These are phyloP conservation scores for Coenonympha arcania DNA, from an alignment of 2,888 invertebrate species.

Conservation along the genomic window DNA sequence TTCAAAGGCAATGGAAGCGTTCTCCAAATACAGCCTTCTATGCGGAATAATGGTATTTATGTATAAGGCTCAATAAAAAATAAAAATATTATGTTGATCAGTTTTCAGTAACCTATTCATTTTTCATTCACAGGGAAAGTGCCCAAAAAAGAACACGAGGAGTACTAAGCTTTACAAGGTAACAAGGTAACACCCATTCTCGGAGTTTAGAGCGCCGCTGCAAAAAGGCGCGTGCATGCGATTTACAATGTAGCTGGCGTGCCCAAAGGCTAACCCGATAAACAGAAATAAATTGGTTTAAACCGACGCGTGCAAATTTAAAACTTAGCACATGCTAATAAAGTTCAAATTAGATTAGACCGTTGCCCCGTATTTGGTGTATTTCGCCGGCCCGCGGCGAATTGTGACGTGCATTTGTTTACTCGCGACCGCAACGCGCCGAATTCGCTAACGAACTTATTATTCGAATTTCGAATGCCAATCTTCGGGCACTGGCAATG, in stretches of 20 bases:
- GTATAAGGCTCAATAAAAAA: too few relatives aligned
- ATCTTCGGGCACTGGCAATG: conserved; percentile 32
- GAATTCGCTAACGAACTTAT: conserved; percentile 58
- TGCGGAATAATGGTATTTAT: too few relatives aligned
- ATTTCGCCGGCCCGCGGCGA: conserved; percentile 36
- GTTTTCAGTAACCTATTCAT: background rate
- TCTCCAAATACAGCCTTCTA: too few relatives aligned
- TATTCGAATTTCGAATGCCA: conserved; percentile 50
- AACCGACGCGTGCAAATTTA: conserved; percentile 22
- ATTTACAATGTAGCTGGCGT: conserved; percentile 35
- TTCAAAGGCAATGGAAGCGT: too few relatives aligned
- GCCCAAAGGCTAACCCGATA: conserved; percentile 35
- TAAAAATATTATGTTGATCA: conserved; percentile 4
- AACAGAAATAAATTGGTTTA: conserved; percentile 36
- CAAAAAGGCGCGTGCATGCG: conserved; percentile 30
- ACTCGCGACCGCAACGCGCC: conserved; percentile 43
- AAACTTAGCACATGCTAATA: conserved; percentile 25
- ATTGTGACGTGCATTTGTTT: conserved; percentile 47
- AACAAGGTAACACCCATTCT: conserved; percentile 18
- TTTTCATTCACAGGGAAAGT: background rate
- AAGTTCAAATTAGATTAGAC: conserved; percentile 27
- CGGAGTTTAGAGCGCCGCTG: conserved; percentile 19
- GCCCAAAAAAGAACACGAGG: background rate
- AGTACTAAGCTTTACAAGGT: background rate
- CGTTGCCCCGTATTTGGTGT: conserved; percentile 26